Percentiles rank a stretch among this genome's conserved stretches.
phyloP scores from a whole-genome alignment of 2,888 invertebrate genomes.

The Diarsia dahlii region DNA sequence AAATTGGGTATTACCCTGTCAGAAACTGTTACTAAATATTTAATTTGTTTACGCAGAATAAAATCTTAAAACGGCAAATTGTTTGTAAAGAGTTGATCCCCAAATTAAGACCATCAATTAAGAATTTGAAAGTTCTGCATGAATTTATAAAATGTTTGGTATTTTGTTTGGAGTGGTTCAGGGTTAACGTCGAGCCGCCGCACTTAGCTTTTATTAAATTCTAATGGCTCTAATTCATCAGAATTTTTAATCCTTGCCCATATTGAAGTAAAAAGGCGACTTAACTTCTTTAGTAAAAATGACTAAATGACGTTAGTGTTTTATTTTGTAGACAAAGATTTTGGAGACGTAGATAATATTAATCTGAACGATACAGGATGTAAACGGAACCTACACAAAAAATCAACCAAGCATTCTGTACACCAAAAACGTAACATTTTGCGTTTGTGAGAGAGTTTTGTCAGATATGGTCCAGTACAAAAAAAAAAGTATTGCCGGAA shows the following conservation, averaged over 20 bases:
- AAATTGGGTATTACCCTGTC: slow-evolving; percentile 64
- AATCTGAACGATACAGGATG: neutral
- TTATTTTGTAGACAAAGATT: neutral
- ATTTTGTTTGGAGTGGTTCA: slow-evolving; percentile 42
- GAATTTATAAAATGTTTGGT: slow-evolving; percentile 51
- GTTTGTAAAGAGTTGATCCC: slow-evolving; percentile 51
- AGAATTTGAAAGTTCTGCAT: slow-evolving; percentile 38
- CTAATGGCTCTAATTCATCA: slow-evolving; percentile 24
- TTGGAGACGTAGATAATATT: too few relatives aligned
- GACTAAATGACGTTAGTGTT: neutral
- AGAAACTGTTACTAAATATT: slow-evolving; percentile 61
- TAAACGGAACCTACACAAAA: neutral
- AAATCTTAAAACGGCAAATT: slow-evolving; percentile 56
- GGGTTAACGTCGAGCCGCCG: slow-evolving; percentile 16
- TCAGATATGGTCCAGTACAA: neutral
- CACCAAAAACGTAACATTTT: too few relatives aligned
- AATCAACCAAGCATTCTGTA: neutral
- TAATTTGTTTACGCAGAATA: slow-evolving; percentile 62
- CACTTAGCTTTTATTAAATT: slow-evolving; percentile 32
- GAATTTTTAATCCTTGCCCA: slow-evolving; percentile 7
- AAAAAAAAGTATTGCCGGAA: neutral
- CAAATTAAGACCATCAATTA: slow-evolving; percentile 60
- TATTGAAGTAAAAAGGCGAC: neutral
- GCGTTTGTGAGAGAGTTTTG: too few relatives aligned
- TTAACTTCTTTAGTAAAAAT: too few relatives aligned